These are phyloP conservation scores for Molanna angustata DNA, from an alignment of 2,888 invertebrate species.

Conservation along the genomic window DNA sequence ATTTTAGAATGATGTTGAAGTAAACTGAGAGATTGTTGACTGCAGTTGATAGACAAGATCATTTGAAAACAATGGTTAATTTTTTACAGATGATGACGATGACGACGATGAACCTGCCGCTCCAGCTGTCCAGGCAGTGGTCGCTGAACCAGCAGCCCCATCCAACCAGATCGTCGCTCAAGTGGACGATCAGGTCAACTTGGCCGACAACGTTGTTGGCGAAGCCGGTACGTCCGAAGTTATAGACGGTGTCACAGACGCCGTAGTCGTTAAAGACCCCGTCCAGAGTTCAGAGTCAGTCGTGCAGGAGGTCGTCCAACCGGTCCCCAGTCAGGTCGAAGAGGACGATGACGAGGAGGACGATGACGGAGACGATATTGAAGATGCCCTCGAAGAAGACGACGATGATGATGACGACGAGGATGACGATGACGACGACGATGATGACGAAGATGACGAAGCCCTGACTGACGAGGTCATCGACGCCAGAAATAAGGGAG, in stretches of 20 bases:
- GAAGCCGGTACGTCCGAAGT: slow-evolving; percentile 39
- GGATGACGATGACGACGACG: slow-evolving; percentile 65
- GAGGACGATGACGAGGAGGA: slow-evolving; percentile 54
- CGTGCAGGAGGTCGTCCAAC: slow-evolving; percentile 35
- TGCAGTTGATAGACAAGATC: too few relatives aligned
- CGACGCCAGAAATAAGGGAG: slow-evolving; percentile 62
- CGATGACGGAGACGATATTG: slow-evolving; percentile 57
- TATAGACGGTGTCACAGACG: slow-evolving; percentile 40
- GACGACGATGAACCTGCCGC: slow-evolving; percentile 58
- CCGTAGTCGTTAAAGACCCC: slow-evolving; percentile 48
- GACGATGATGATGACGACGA: slow-evolving; percentile 65
- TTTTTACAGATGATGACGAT: slow-evolving; percentile 47
- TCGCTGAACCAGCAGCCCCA: slow-evolving; percentile 46
- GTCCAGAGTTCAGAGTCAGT: slow-evolving; percentile 38
- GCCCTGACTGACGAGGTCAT: slow-evolving; percentile 65
- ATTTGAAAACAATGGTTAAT: too few relatives aligned
- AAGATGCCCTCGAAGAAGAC: slow-evolving; percentile 55
- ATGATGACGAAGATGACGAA: slow-evolving; percentile 64
- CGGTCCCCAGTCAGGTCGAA: slow-evolving; percentile 40
- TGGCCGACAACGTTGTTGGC: slow-evolving; percentile 40
- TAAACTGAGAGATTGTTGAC: too few relatives aligned
- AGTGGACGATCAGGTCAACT: slow-evolving; percentile 27
- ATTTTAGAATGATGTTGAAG: too few relatives aligned
- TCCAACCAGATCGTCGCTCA: slow-evolving; percentile 42
- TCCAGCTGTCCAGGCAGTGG: slow-evolving; percentile 51